phyloP scores from a whole-genome alignment of 2,888 invertebrate genomes.

The Apotomis turbidana region DNA sequence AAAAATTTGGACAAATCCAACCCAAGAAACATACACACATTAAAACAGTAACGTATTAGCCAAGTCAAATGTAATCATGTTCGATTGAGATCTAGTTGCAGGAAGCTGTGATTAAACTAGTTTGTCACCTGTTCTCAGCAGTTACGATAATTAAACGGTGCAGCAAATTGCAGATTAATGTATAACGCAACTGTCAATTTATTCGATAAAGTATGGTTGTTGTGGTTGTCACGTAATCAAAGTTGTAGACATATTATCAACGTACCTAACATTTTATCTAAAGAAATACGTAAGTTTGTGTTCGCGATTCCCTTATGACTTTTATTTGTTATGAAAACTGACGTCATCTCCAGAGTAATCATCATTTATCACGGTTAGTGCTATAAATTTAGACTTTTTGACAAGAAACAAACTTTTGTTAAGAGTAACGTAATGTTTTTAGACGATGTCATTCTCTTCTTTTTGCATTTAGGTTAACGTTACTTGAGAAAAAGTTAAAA shows the following conservation, averaged over 20 bases:
- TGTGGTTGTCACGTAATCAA: constrained; percentile 19
- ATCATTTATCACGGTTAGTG: too few species aligned
- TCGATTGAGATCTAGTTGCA: background rate
- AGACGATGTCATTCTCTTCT: too few species aligned
- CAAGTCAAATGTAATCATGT: background rate
- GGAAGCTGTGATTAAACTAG: constrained; percentile 4
- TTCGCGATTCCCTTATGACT: background rate
- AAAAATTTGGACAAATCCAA: too few species aligned
- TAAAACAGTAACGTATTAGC: too few species aligned
- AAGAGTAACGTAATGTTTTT: too few species aligned
- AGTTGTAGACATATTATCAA: constrained; percentile 13
- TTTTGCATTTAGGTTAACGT: too few species aligned
- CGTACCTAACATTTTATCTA: constrained; percentile 7
- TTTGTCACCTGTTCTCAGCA: background rate
- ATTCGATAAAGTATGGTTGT: constrained; percentile 16
- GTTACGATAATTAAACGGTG: constrained; percentile 18
- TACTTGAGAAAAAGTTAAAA: too few species aligned
- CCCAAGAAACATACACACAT: too few species aligned
- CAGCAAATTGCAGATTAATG: constrained; percentile 20
- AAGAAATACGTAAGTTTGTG: background rate
- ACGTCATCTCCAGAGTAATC: too few species aligned
- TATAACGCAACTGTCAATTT: constrained; percentile 7
- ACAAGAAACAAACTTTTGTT: too few species aligned
- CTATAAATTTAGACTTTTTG: too few species aligned
- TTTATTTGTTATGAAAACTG: too few species aligned